Base-by-base conservation (phyloP, 2,113 vertebrate species). In the Miniopterus natalensis region DNA sequence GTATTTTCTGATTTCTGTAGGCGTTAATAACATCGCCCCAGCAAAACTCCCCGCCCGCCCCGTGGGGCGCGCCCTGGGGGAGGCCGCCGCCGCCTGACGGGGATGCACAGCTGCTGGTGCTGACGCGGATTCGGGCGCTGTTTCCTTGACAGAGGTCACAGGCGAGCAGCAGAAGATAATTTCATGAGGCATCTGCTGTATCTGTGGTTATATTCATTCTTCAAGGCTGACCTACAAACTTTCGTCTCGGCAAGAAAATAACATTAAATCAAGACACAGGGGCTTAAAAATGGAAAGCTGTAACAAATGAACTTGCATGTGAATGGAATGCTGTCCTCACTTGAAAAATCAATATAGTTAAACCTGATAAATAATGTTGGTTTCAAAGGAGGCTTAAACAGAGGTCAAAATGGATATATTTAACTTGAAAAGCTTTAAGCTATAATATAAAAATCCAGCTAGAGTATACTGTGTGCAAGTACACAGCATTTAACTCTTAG, bases 141-240 rank as follows among this genome's bases (percentile, higher is more conserved):
- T 97, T 98, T 98, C 97, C 96, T 98, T 71, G 84, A 96, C 97
- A 98, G 98, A 98, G 98, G 98, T 98, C 98, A 98, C 68, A 91
- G 65, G 97, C 91, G 98, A 98, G 87, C 97, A 98, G 98, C 59
- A 97, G 97, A 98, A 98, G 97, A 98, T 98, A 98, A 99, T 98
- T 98, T 98, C 97, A 97, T 98, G 98, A 98, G 98, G 98, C 98
- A 98, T 98, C 97, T 98, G 97, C 98, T 98, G 47, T 98, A 98
- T 98, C 97, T 98, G 98, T 97, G 95, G 98, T 97, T 98, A 97
- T 93, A 97, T 18, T 96, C 86, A 97, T 98, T 98, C 97, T 97
- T 98, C 92, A 92, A 96, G 97, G 96, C 90, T 98, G 97, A 96
- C 95, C 97, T 98, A 93, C 97, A 98, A 98, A 98, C 96, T 83